phyloP scores from a whole-genome alignment of 2,113 vertebrate species.

The Hoplias malabaricus region DNA sequence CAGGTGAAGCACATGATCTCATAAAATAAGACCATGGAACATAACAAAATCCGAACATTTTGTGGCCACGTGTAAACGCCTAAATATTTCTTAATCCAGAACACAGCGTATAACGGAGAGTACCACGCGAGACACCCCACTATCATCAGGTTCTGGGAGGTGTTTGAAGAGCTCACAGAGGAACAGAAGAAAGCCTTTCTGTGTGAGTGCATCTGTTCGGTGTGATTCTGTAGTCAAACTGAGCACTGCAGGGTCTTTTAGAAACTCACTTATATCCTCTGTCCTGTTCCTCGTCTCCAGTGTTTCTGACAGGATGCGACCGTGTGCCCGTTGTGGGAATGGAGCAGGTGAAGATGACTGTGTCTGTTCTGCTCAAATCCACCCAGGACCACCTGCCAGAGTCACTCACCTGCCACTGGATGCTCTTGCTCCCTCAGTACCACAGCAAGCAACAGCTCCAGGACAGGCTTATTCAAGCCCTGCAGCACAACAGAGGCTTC shows the following conservation, averaged over 20 bases:
- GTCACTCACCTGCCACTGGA: constrained; percentile 66
- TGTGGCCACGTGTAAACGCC: not conserved
- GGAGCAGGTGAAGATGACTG: constrained; percentile 65
- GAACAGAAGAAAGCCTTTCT: constrained; percentile 81
- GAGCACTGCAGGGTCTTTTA: not conserved
- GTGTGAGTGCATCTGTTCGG: constrained; percentile 65
- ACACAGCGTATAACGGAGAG: constrained; percentile 69
- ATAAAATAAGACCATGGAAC: not conserved
- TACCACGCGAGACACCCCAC: constrained; percentile 73
- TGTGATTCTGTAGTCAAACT: not conserved
- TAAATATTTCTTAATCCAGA: constrained; percentile 63
- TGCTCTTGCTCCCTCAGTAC: constrained; percentile 71
- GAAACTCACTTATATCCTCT: not conserved
- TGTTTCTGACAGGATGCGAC: constrained; percentile 79
- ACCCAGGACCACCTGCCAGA: constrained; percentile 69
- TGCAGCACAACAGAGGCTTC: constrained; percentile 72
- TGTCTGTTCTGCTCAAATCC: constrained; percentile 51
- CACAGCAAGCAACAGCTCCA: constrained; percentile 61
- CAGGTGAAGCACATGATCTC: constrained; percentile 63
- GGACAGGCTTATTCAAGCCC: constrained; percentile 68
- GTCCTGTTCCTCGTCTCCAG: constrained; percentile 52
- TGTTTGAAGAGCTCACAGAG: constrained; percentile 76
- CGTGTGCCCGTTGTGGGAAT: constrained; percentile 71
- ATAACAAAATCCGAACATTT: not conserved
- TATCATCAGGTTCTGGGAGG: constrained; percentile 80